Evolutionary conservation across 2,113 vertebrate species (phyloP).

Genomic region (Platichthys flesus): DNA sequence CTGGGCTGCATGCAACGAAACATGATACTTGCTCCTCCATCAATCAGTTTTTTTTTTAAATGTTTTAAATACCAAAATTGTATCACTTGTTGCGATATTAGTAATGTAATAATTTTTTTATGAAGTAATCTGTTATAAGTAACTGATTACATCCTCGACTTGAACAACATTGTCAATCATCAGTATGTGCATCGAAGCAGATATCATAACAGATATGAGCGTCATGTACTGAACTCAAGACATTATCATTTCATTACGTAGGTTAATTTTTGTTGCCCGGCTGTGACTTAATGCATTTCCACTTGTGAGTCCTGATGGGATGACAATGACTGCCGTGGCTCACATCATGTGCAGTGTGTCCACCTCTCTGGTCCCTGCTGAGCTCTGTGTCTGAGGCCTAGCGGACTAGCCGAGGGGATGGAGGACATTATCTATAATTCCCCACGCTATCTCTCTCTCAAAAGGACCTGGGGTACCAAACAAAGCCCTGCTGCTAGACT

Average conservation of each 20-base stretch:
- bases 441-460: slow-evolving; percentile 68
- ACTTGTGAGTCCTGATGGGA: slow-evolving; percentile 56
- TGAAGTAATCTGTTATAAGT: not conserved
- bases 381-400: slow-evolving; percentile 58
- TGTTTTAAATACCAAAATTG: not conserved
- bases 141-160: not conserved
- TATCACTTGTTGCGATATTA: not conserved
- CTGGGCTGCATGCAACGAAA: too few species aligned
- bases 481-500: slow-evolving; percentile 79
- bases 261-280: slow-evolving; percentile 26
- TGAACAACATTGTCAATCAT: not conserved
- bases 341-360: slow-evolving; percentile 62
- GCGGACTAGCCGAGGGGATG: slow-evolving; percentile 54
- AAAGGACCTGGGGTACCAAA: slow-evolving; percentile 77
- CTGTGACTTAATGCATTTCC: slow-evolving; percentile 58
- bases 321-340: slow-evolving; percentile 60
- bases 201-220: slow-evolving; percentile 18
- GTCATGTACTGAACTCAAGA: not conserved
- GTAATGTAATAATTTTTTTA: not conserved
- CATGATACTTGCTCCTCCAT: too few species aligned
- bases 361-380: slow-evolving; percentile 64
- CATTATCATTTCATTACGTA: slow-evolving; percentile 16
- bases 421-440: slow-evolving; percentile 82
- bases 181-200: not conserved
- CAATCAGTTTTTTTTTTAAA: too few species aligned